phyloP scores from a whole-genome alignment of 2,797 vertebrate genomes.

The Sebastes wilsoni region DNA sequence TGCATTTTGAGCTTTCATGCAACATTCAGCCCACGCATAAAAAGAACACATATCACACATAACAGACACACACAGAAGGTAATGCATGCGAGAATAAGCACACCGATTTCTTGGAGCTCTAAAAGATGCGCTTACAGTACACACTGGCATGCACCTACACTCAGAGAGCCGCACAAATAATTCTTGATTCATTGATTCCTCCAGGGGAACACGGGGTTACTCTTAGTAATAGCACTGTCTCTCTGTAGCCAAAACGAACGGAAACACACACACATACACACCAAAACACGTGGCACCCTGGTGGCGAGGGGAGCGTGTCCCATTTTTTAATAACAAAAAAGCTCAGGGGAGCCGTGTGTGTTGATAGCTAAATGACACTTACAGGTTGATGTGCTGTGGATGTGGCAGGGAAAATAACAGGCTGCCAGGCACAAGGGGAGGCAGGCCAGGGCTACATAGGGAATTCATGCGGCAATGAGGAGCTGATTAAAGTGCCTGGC shows the following conservation, averaged over 20 bases:
- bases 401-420: constrained; percentile 64
- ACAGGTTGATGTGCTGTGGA: constrained; percentile 73
- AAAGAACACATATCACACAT: background rate
- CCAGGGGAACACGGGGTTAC: constrained; percentile 56
- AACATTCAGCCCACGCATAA: constrained; percentile 31
- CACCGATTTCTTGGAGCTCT: constrained; percentile 27
- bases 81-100: constrained; percentile 6
- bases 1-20: constrained; percentile 28
- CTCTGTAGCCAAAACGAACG: constrained; percentile 58
- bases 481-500: constrained; percentile 74
- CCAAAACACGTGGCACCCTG: constrained; percentile 48
- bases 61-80: background rate
- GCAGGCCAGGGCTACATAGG: constrained; percentile 57
- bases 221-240: constrained; percentile 66
- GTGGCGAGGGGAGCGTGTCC: constrained; percentile 56
- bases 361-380: constrained; percentile 82
- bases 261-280: constrained; percentile 35
- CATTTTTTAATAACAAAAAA: constrained; percentile 79
- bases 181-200: constrained; percentile 62
- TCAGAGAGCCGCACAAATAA: constrained; percentile 18
- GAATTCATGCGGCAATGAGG: constrained; percentile 71
- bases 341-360: constrained; percentile 67
- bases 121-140: constrained; percentile 1
- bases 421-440: constrained; percentile 64
- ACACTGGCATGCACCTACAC: constrained; percentile 3